phyloP scores from a whole-genome alignment of 2,113 vertebrate genomes.

The Dinomys branickii region DNA sequence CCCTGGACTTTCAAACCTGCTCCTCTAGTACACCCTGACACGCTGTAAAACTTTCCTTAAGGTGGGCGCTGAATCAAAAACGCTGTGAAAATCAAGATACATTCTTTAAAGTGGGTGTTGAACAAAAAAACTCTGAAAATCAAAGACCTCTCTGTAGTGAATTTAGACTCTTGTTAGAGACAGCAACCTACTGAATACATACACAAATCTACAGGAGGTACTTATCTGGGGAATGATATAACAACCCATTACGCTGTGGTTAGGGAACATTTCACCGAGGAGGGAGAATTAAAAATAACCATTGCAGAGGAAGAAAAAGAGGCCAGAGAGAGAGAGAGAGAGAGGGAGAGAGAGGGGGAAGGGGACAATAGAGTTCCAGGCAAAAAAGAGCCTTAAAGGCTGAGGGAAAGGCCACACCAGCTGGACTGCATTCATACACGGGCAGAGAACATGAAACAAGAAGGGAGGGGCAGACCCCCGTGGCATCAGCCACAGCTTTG shows the following conservation, averaged over 20 bases:
- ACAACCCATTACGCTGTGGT: not conserved
- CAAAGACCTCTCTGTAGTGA: not conserved
- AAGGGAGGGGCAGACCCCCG: not conserved
- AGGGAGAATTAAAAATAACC: not conserved
- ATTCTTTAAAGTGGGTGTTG: not conserved
- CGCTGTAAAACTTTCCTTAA: not conserved
- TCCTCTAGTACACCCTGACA: not conserved
- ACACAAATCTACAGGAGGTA: not conserved
- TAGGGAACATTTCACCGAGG: not conserved
- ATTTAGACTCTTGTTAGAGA: not conserved
- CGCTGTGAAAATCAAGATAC: not conserved
- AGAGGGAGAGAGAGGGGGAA: not conserved
- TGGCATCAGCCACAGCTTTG: not conserved
- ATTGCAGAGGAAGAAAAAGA: not conserved
- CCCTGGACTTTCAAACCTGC: not conserved
- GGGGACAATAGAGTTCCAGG: not conserved
- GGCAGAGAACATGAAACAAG: not conserved
- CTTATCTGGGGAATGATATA: not conserved
- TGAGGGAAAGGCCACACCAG: not conserved
- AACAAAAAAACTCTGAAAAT: not conserved
- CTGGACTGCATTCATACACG: fast-evolving
- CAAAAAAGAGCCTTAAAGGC: too few species aligned
- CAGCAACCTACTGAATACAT: not conserved
- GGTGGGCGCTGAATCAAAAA: not conserved
- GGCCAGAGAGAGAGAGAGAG: not conserved